A percentile compares a stretch with the other conserved stretches of the same genome.
Evolutionary conservation across 1,140 invertebrate species (phyloP).

Genomic region (Diprion similis): DNA sequence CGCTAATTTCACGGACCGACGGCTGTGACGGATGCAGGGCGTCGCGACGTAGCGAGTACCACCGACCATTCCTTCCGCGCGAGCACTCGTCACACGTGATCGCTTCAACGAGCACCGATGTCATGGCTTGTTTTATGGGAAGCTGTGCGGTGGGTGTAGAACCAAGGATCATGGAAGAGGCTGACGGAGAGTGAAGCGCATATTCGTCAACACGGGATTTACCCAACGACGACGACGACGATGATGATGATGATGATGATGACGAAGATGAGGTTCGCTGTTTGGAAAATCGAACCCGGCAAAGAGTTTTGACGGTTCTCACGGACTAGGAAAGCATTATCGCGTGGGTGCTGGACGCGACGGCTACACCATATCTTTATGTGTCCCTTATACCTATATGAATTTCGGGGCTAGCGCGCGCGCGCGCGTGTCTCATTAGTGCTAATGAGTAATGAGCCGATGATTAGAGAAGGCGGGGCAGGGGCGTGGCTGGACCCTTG

Average conservation of each 20-base stretch:
- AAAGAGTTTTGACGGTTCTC: background rate
- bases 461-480: slow-evolving; percentile 61
- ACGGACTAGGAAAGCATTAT: background rate
- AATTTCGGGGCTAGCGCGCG: background rate
- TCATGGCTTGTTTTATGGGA: slow-evolving; percentile 52
- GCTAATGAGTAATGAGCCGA: slow-evolving; percentile 62
- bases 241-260: too few species aligned
- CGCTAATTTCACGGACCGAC: slow-evolving; percentile 62
- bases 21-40: slow-evolving; percentile 56
- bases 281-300: too few species aligned
- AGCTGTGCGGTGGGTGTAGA: slow-evolving; percentile 22
- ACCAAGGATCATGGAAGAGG: too few species aligned
- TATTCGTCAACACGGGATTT: too few species aligned
- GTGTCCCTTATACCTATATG: too few species aligned
- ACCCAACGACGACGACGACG: too few species aligned
- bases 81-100: slow-evolving; percentile 49
- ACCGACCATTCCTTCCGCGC: background rate
- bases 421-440: slow-evolving; percentile 59
- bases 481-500: slow-evolving; percentile 56
- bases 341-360: background rate
- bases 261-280: too few species aligned
- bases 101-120: slow-evolving; percentile 50
- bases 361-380: background rate
- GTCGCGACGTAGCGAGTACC: background rate
- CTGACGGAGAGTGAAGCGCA: too few species aligned